Conservation (phyloP, 1,140 invertebrate species). For the Acromyrmex echinatior region DNA sequence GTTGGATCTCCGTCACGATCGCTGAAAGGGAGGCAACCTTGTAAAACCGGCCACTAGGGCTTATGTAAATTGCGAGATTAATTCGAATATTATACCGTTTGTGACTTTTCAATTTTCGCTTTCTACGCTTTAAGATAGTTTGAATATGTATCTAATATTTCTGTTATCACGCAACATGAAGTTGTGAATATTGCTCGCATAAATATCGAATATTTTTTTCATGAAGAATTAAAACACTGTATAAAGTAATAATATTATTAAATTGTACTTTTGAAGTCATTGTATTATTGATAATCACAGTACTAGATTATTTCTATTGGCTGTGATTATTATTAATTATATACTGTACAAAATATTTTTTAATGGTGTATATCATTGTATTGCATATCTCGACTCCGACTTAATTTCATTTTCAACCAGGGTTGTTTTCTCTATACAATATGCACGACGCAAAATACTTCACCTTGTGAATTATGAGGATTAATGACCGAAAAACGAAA, state of each 20-base stretch:
- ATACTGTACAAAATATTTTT: constrained; percentile 25
- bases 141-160: neutral
- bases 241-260: no score
- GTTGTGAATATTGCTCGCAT: neutral
- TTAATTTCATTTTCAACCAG: constrained; percentile 50
- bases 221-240: neutral
- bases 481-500: constrained; percentile 74
- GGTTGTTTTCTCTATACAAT: constrained; percentile 57
- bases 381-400: neutral
- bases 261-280: no score
- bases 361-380: neutral
- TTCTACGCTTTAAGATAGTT: constrained; percentile 16
- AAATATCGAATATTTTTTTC: neutral
- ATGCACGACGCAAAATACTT: constrained; percentile 62
- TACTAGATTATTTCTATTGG: neutral
- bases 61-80: constrained; percentile 46
- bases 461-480: constrained; percentile 70
- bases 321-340: neutral
- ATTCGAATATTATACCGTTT: constrained; percentile 58
- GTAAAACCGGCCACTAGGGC: neutral
- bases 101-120: constrained; percentile 61
- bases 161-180: neutral
- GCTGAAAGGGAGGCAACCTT: constrained; percentile 41
- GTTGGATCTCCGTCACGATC: constrained; percentile 63
- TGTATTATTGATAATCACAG: neutral